Evolutionary conservation across 2,888 invertebrate genomes (phyloP), one percentile per base, ranked within the genome.

Genomic region (Pandemis corylana): DNA sequence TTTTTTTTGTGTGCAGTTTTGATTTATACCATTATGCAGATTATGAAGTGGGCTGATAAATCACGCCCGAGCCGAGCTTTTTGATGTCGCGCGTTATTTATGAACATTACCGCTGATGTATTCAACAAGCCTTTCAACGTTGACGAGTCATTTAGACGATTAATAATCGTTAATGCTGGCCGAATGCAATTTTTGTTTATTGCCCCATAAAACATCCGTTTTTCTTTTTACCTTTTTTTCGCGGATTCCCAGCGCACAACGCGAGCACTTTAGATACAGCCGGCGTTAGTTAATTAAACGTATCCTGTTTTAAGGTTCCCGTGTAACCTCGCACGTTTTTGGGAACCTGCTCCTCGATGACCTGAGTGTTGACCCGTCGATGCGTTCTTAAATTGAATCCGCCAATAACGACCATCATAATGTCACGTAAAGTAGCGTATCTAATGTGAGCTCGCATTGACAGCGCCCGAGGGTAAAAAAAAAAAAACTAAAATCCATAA

Each of bases 371-470:
- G 85, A 86, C 84, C 86, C 76, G 75, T 71, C 65, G 75, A 78
- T 62, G 78, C 77, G 79, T 80, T 77, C 77, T 78, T 73, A 84
- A 87, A 87, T 88, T 87, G 78, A 85, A 85, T 86, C 84, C 83
- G 79, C 79, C 83, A 84, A 83, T 87, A 82, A 84, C 78, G 49
- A 77, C 72, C 72, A 70, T 67, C 78, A 76, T 77, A 80, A 80
- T 78, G 77, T 80, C 79, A 70, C 81, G 81, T 91, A 89, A 91
- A 90, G 78, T 84, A 78, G 72, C 67, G 76, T 75, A 83, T 83
- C 83, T 87, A 87, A 91, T 89, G 89, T 80, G 83, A 77, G 72
- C 78, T 77, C 80, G 79, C 82, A 82, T 80, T 84, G 89, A 87
- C 89, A 87, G 85, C 82, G 83, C 84, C 78, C 79, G 76, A 68